phyloP scores from a whole-genome alignment of 2,113 vertebrate species.

The Cercopithecus mona region DNA sequence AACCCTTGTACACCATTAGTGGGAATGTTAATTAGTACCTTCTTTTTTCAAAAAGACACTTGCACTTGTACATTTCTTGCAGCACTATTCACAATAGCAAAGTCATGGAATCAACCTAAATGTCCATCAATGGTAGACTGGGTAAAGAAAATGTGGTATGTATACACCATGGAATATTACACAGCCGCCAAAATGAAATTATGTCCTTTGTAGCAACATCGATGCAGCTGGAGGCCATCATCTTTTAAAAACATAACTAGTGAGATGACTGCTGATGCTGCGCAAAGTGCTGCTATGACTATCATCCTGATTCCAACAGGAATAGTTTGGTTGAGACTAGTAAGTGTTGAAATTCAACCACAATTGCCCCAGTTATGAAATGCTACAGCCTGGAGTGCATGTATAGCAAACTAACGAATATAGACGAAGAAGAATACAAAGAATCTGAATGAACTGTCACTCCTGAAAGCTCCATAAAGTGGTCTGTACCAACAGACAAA shows the following conservation, averaged over 20 bases:
- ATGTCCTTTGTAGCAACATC: no score
- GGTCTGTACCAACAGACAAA: conserved; percentile 99
- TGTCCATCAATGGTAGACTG: no score
- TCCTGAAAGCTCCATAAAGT: conserved; percentile 95
- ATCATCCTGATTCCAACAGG: conserved; percentile 97
- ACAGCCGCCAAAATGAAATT: no score
- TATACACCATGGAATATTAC: no score
- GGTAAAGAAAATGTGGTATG: no score
- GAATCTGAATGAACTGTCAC: conserved; percentile 98
- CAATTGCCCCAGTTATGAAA: conserved; percentile 96
- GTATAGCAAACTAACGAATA: conserved; percentile 97
- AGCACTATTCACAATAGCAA: no score
- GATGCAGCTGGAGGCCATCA: no score
- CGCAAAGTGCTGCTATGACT: conserved; percentile 95
- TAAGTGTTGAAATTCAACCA: conserved; percentile 98
- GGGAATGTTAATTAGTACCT: not conserved
- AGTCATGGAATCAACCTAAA: no score
- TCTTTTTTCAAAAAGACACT: no score
- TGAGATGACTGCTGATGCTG: conserved; percentile 94
- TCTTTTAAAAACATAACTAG: conserved; percentile 98
- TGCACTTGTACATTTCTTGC: no score
- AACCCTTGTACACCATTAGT: not conserved
- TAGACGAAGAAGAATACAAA: conserved; percentile 99
- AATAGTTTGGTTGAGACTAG: conserved; percentile 91
- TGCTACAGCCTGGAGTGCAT: conserved; percentile 95